A percentile compares a stretch with the other conserved stretches of the same genome.
These are phyloP conservation scores for Drosophila prolongata DNA, from an alignment of 2,888 invertebrate species.

Conservation along the genomic window DNA sequence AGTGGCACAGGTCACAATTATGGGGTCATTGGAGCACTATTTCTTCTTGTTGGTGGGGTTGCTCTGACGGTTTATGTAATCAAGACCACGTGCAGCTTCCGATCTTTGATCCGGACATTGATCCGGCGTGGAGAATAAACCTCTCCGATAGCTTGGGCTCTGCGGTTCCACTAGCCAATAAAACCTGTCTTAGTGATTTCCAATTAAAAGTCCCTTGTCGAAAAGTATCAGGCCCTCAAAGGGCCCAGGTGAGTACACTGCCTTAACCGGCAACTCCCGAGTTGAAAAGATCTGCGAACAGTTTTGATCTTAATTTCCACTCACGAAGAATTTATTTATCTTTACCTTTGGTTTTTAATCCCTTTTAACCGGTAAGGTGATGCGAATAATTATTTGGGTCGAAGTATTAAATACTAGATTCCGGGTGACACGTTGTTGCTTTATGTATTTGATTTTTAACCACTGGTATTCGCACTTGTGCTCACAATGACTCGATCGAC, in stretches of 20 bases:
- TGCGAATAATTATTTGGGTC: not conserved
- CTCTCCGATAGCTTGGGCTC: too few species aligned
- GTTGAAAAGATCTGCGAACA: too few species aligned
- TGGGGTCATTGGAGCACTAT: not conserved
- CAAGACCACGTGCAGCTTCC: not conserved
- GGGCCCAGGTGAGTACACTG: not conserved
- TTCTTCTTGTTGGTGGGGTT: not conserved
- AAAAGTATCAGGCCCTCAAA: slow-evolving; percentile 1
- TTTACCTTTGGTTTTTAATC: too few species aligned
- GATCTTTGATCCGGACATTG: not conserved
- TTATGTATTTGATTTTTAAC: not conserved
- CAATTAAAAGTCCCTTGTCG: slow-evolving; percentile 1
- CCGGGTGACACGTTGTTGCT: not conserved
- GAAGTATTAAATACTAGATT: not conserved
- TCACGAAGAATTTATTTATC: too few species aligned
- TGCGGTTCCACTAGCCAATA: too few species aligned
- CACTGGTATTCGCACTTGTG: not conserved
- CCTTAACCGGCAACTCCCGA: too few species aligned
- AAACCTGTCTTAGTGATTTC: not conserved
- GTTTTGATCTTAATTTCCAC: too few species aligned
- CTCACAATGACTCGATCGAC: not conserved
- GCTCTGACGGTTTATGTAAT: not conserved
- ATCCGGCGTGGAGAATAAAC: too few species aligned
- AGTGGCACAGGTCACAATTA: too few species aligned
- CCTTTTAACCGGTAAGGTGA: too few species aligned